Evolutionary conservation across 2,888 invertebrate species (phyloP), one percentile per base, ranked within the genome.

Genomic region (Platycheirus albimanus): DNA sequence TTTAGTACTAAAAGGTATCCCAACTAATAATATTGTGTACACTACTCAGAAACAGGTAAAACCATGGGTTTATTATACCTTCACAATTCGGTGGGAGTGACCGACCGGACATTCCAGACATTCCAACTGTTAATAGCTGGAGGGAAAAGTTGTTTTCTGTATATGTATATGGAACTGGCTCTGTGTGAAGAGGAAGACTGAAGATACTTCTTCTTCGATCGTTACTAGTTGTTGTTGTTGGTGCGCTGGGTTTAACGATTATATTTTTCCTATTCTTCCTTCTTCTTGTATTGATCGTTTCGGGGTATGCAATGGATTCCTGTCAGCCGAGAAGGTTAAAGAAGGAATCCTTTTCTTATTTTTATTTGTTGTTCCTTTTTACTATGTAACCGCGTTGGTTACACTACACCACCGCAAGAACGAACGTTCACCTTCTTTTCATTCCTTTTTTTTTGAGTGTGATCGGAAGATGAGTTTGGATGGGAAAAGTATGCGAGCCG

Each of bases 41-140:
- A 4, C 10, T 11, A 36, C n/a, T 33, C 19, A 10, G 38, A 8
- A 70, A 63, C 61, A 76, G 61, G 76, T 76, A 70, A 76, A 19
- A 19, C 54, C 70, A 69, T 38, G 47, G 63, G 51, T 64, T 56
- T 66, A 13, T 17, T 28, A 5, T 45, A 17, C 10, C n/a, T n/a
- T n/a, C n/a, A 4, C 28, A 15, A 43, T 15, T 2, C 11, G 51
- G 61, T 66, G 56, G 66, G 76, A 70, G 70, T 76, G 45, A 47
- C 43, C 61, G 41, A 71, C 77, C 77, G 77, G 77, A 77, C 77
- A 77, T 77, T 77, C 77, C 71, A 77, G 30, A 15, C 71, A 77
- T 77, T 64, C 71, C 77, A 38, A 33, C 7, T n/a, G 24, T 24
- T 20, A 4, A 17, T 36, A n/a, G 10, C 43, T 52, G 30, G 11